These are phyloP conservation scores for Embiotoca jacksoni DNA, from an alignment of 2,113 vertebrate genomes.

Conservation along the genomic window DNA sequence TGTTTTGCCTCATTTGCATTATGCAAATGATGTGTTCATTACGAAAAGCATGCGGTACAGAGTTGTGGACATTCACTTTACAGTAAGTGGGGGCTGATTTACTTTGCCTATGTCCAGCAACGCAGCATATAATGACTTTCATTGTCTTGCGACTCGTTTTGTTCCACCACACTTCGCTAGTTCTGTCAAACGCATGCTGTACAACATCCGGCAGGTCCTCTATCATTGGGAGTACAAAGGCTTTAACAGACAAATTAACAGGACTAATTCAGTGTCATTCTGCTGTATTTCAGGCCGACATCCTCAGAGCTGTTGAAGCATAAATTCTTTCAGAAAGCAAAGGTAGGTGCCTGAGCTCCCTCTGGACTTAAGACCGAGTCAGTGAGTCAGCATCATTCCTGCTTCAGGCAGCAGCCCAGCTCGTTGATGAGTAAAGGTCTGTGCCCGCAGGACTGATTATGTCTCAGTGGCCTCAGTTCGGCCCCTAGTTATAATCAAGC, in stretches of 20 bases:
- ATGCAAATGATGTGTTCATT: not conserved
- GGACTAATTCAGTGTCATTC: slow-evolving; percentile 26
- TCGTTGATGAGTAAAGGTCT: slow-evolving; percentile 41
- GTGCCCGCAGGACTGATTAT: not conserved
- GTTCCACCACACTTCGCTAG: not conserved
- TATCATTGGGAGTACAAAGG: not conserved
- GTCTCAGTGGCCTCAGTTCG: slow-evolving; percentile 3
- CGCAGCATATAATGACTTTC: not conserved
- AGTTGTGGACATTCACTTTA: not conserved
- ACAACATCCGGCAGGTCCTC: not conserved
- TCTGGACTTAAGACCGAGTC: slow-evolving; percentile 9
- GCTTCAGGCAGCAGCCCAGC: slow-evolving; percentile 11
- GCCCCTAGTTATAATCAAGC: slow-evolving; percentile 12
- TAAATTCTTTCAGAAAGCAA: slow-evolving; percentile 98
- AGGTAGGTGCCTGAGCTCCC: slow-evolving; percentile 84
- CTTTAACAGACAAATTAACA: slow-evolving; percentile 4
- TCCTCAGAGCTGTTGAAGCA: slow-evolving; percentile 94
- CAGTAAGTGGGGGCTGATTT: not conserved
- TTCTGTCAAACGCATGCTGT: not conserved
- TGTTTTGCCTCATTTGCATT: not conserved
- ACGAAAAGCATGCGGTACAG: not conserved
- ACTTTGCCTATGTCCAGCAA: not conserved
- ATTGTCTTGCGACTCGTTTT: not conserved
- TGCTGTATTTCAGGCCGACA: slow-evolving; percentile 88
- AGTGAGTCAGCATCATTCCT: slow-evolving; percentile 45